These are phyloP conservation scores for Ptychochromis oligacanthus DNA, from an alignment of 2,113 vertebrate genomes.

Conservation along the genomic window DNA sequence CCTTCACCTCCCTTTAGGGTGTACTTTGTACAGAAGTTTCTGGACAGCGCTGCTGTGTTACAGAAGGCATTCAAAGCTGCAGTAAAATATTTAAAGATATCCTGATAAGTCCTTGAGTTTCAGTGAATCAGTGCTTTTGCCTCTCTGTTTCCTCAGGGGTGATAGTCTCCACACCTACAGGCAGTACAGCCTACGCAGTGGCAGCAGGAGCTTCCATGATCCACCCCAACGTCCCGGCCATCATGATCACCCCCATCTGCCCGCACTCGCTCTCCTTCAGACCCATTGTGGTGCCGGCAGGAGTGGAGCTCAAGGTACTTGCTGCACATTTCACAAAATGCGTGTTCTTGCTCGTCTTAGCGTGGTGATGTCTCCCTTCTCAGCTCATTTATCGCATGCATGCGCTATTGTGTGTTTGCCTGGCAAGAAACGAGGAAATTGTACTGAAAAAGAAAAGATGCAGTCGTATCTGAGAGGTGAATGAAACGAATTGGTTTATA, in stretches of 20 bases:
- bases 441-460: too few species aligned
- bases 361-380: too few species aligned
- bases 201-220: conserved; percentile 86
- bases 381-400: not conserved
- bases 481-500: too few species aligned
- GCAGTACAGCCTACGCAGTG: conserved; percentile 83
- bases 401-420: not conserved
- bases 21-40: not conserved
- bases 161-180: conserved; percentile 84
- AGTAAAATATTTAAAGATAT: not conserved
- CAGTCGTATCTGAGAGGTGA: too few species aligned
- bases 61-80: not conserved
- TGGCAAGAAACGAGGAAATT: not conserved
- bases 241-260: conserved; percentile 87
- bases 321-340: not conserved
- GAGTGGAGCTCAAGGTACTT: conserved; percentile 81
- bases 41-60: not conserved
- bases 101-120: not conserved
- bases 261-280: conserved; percentile 86
- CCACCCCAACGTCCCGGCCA: conserved; percentile 85
- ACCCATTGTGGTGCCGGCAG: conserved; percentile 85
- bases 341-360: too few species aligned
- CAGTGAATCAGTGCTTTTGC: not conserved
- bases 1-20: not conserved
- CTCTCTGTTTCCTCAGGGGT: conserved; percentile 70